Evolutionary conservation across 2,113 vertebrate genomes (phyloP), one percentile per base, ranked within the genome.

Genomic region (Neolamprologus brichardi): DNA sequence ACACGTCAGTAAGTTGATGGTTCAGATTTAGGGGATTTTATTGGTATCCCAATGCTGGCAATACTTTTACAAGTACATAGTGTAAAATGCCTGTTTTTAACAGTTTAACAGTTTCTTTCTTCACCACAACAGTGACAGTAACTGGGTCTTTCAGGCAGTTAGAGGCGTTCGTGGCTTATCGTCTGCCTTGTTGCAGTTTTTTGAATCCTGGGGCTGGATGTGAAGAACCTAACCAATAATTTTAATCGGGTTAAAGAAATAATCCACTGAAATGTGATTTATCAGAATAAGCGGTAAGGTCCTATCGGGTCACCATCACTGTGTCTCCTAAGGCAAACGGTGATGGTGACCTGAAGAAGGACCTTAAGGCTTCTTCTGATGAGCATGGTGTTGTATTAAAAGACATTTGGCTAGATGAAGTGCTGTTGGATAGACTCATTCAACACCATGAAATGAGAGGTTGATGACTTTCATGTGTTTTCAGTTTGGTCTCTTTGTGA

Each of bases 1-100:
- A 72, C 8, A 0, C 0, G 1, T 70, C 0, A 41, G 20, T 10
- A 72, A 44, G 1, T 72, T 0, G 20, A 72, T 72, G 13, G 3
- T 0, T 72, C 37, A 25, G 64, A 41, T 70, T 25, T 70, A 23
- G n/a, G 7, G 2, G n/a, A 70, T 39, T 67, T 11, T 23, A 58
- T 37, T 20, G 32, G 62, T 5, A 20, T 67, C 34, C 2, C 15
- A 32, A 34, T n/a, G 58, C 58, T 34, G 8, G 30, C 1, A 32
- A 0, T 58, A 28, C 7, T 58, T 30, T 17, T 62, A 4, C 1
- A 34, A 62, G 58, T 1, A 64, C 8, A 15, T 28, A 2, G 5
- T 46, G 39, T 15, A 0, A 46, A 72, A 11, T 17, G 2, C 5
- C 8, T 28, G 67, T 46, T 28, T 28, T 28, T 15, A 70, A 23